Percentiles rank a stretch among this genome's conserved stretches.
phyloP scores from a whole-genome alignment of 2,797 vertebrate genomes.

The Decapterus maruadsi region DNA sequence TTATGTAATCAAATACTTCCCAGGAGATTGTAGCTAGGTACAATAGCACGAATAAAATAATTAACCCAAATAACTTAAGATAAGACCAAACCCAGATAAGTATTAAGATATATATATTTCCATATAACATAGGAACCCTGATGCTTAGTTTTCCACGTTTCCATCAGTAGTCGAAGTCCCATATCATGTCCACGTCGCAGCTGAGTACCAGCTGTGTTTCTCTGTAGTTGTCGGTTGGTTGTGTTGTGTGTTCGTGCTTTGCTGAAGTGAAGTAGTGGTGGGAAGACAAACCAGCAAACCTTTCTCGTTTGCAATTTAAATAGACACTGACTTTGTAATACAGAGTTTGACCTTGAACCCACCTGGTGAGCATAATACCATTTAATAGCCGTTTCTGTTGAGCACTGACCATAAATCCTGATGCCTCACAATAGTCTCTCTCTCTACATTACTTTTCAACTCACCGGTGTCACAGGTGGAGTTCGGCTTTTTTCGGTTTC shows the following conservation, averaged over 20 bases:
- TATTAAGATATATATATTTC: too few relatives aligned
- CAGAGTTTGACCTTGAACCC: conserved; percentile 55
- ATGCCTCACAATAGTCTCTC: not conserved
- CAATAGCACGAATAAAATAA: too few relatives aligned
- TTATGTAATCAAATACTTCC: too few relatives aligned
- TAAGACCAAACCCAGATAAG: too few relatives aligned
- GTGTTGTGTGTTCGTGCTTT: not conserved
- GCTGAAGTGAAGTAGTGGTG: not conserved
- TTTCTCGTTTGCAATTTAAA: conserved; percentile 28
- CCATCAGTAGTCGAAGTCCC: not conserved
- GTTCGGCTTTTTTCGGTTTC: conserved; percentile 32
- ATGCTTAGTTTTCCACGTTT: not conserved
- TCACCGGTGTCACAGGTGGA: conserved; percentile 46
- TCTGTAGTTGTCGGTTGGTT: not conserved
- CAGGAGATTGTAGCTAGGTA: too few relatives aligned
- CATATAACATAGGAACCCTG: too few relatives aligned
- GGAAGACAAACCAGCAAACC: conserved; percentile 20
- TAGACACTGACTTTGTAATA: conserved; percentile 33
- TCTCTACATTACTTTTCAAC: conserved; percentile 11
- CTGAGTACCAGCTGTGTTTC: conserved; percentile 3
- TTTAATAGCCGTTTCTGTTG: conserved; percentile 13
- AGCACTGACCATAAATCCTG: conserved; percentile 24
- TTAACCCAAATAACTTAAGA: too few relatives aligned
- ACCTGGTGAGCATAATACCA: conserved; percentile 9
- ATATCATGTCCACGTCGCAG: not conserved